Evolutionary conservation across 2,888 invertebrate species (phyloP).

Genomic region (Calliphora vomitoria): DNA sequence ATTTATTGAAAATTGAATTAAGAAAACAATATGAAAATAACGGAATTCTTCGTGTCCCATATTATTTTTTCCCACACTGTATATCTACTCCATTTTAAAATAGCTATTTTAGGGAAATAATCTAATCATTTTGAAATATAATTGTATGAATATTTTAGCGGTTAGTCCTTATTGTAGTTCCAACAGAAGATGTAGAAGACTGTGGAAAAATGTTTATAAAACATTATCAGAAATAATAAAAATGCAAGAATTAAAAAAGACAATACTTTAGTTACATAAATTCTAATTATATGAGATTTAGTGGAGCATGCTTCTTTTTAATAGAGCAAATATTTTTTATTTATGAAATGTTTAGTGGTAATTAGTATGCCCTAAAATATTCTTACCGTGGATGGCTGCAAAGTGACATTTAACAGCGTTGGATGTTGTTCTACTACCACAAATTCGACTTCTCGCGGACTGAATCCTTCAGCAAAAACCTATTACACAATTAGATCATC

Average conservation of each 20-base stretch:
- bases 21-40: too few relatives aligned
- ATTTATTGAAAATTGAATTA: too few relatives aligned
- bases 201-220: slow-evolving; percentile 75
- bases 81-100: too few relatives aligned
- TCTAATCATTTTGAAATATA: neutral
- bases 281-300: slow-evolving; percentile 8
- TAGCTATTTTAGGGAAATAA: neutral
- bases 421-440: slow-evolving; percentile 94
- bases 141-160: slow-evolving; percentile 51
- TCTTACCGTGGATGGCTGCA: slow-evolving; percentile 90
- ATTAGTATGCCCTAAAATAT: neutral
- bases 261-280: slow-evolving; percentile 67
- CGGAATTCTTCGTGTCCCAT: too few relatives aligned
- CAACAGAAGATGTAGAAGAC: slow-evolving; percentile 68
- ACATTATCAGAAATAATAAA: slow-evolving; percentile 52
- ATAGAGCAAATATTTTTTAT: neutral
- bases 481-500: slow-evolving; percentile 81
- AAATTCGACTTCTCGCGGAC: slow-evolving; percentile 93
- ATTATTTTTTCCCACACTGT: too few relatives aligned
- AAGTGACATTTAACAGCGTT: slow-evolving; percentile 92
- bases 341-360: neutral
- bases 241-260: slow-evolving; percentile 43
- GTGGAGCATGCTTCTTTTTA: slow-evolving; percentile 52
- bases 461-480: slow-evolving; percentile 94
- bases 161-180: slow-evolving; percentile 75